Conservation (phyloP, 2,797 vertebrate species). For the Pristis pectinata region DNA sequence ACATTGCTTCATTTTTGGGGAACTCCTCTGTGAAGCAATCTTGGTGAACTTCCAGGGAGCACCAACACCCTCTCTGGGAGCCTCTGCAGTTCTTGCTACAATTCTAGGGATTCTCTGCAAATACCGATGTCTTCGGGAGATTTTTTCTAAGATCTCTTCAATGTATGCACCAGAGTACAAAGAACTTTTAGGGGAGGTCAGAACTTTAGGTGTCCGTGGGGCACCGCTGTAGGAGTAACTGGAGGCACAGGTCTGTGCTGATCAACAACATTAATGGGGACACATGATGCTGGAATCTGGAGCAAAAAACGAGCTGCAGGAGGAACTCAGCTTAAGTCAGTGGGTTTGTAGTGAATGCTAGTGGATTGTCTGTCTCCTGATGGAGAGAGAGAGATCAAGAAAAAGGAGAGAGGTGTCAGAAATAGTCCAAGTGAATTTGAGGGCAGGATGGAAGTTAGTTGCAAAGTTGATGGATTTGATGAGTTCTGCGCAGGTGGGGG, state of each 20-base stretch:
- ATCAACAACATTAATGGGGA: neutral
- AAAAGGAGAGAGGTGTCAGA: too few species aligned
- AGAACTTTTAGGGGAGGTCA: neutral
- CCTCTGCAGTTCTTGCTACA: neutral
- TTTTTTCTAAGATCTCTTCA: neutral
- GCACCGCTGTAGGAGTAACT: neutral
- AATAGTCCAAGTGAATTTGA: too few species aligned
- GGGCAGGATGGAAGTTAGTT: too few species aligned
- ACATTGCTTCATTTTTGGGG: neutral
- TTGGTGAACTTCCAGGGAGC: neutral
- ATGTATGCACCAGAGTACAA: neutral
- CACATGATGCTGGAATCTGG: too few species aligned
- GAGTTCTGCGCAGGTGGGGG: too few species aligned
- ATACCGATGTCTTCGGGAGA: neutral
- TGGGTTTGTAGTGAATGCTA: too few species aligned
- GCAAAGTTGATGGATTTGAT: too few species aligned
- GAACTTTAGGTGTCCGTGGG: too few species aligned
- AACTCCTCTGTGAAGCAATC: neutral
- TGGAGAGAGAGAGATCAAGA: too few species aligned
- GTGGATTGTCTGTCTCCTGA: too few species aligned
- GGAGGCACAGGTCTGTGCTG: neutral
- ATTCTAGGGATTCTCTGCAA: neutral
- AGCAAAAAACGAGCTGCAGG: too few species aligned
- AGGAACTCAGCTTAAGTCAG: too few species aligned
- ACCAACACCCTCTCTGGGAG: neutral